Evolutionary conservation across 2,888 invertebrate species (phyloP), one percentile per base, ranked within the genome.

Genomic region (Eudemis profundana): DNA sequence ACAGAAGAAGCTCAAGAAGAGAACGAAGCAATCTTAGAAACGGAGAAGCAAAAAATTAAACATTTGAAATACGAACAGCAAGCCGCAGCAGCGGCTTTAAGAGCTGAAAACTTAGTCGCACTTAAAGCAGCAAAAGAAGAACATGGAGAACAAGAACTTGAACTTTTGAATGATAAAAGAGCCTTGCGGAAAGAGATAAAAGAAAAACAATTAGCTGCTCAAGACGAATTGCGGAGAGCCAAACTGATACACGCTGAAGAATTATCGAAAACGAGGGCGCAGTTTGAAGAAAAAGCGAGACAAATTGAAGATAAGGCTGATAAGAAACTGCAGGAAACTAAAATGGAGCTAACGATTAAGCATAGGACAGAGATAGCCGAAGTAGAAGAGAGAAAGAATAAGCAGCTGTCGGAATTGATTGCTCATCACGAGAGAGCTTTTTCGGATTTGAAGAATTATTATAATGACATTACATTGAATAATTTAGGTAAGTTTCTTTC

Each of bases 11-110:
- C 96, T 0, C 95, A 96, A 72, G 97, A 98, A 81, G 94, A 96
- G 76, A 97, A 98, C 79, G 97, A 98, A 80, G 95, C 95, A 29
- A 96, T 98, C 78, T 93, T 98, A 29, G 97, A 97, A 90, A 95
- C 97, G 61, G 97, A 97, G 78, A 97, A 97, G 78, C 98, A 98
- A 81, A 98, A 97, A 92, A 96, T 98, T 66, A 98, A 98, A 79
- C 97, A 98, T 89, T 90, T 98, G 46, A 95, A 97, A 84, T 98
- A 97, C 86, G 98, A 98, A 79, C 98, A 98, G 79, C 96, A 97
- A 80, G 96, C 95, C 66, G 95, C 96, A 78, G 93, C 97, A 64
- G 96, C 97, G 0, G 97, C 97, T 78, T 93, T 96, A 59, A 95
- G 97, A 79, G 97, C 97, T 10, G 97, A 98, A 78, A 95, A 95